Base-by-base conservation (phyloP, 2,888 invertebrate species). In the Microctonus aethiopoides region DNA sequence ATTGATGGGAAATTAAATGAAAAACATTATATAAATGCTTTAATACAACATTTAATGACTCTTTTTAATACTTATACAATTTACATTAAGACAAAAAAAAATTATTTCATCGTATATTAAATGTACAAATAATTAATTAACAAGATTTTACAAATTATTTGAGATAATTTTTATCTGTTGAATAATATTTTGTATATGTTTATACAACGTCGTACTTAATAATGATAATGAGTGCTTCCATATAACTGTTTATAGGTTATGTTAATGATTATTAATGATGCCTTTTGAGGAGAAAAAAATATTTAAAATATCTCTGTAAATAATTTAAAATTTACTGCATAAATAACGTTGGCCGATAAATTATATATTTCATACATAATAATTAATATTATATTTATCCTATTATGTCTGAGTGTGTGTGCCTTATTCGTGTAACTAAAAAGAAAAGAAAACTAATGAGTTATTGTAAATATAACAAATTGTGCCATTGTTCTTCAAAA, bases 271-370 rank as follows among this genome's bases (percentile, higher is more conserved):
- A 46, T 7, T 4, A 46, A 20, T n/a, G 20, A 7, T 46, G 5
- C 13, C 1, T 2, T n/a, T 11, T 2, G n/a, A 16, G 16, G 3
- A 20, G 16, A n/a, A 13, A 39, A 46, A 46, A 20, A 32, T 29
- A 57, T 32, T 54, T 13, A 16, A 13, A 26, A 63, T 51, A 22
- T 41, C 52, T 52, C 32, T 57, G 57, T 57, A 57, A 34, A 57
- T 57, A 64, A 32, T 64, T 20, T 46, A 46, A 16, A 16, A 22
- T 29, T 26, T 51, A 5, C 4, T 63, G 10, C 4, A 46, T 63
- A 32, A 51, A 32, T 57, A 16, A 32, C 46, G 51, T 32, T 63
- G 32, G 39, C 61, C 39, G 61, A 61, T 20, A 4, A 22, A n/a
- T 59, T 34, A 13, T 57, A 6, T 39, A 20, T 61, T n/a, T n/a